Percentiles rank a stretch among this genome's conserved stretches.
phyloP scores from a whole-genome alignment of 2,888 invertebrate species.

The Diplazon laetatorius region DNA sequence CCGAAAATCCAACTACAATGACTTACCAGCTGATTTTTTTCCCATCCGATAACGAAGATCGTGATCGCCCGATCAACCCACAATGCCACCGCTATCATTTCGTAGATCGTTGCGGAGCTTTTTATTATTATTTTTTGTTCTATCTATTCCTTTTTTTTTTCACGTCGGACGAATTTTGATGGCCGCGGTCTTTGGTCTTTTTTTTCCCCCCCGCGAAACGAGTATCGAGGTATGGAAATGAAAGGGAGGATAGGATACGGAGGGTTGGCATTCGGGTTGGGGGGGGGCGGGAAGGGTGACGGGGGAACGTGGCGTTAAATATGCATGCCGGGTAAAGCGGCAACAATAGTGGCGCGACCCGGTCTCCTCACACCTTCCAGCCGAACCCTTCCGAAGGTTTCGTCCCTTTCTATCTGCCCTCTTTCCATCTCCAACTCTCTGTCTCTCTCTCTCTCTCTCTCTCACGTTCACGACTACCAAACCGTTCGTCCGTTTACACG shows the following conservation, averaged over 20 bases:
- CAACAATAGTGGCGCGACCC: conserved; percentile 73
- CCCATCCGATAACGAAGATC: no score
- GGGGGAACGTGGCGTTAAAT: conserved; percentile 74
- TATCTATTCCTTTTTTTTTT: no score
- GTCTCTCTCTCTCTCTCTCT: not conserved
- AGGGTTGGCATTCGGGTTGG: not conserved
- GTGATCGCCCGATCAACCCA: no score
- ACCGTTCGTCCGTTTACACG: conserved; percentile 44
- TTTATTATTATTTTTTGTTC: no score
- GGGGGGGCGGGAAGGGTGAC: conserved; percentile 58
- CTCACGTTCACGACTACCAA: conserved; percentile 15
- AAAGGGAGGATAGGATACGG: conserved; percentile 56
- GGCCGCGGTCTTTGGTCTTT: conserved; percentile 32
- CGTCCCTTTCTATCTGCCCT: not conserved
- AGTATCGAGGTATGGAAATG: conserved; percentile 63
- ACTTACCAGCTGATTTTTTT: no score
- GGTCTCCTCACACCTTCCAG: conserved; percentile 34
- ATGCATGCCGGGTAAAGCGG: conserved; percentile 78
- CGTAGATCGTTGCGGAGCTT: not conserved
- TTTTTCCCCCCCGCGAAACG: conserved; percentile 41
- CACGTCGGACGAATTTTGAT: conserved; percentile 14
- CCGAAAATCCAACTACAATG: no score
- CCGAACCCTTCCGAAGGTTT: conserved; percentile 27
- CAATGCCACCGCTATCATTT: not conserved
- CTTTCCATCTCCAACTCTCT: conserved; percentile 5